Evolutionary conservation across 2,113 vertebrate genomes (phyloP).

Genomic region (Ursus arctos): DNA sequence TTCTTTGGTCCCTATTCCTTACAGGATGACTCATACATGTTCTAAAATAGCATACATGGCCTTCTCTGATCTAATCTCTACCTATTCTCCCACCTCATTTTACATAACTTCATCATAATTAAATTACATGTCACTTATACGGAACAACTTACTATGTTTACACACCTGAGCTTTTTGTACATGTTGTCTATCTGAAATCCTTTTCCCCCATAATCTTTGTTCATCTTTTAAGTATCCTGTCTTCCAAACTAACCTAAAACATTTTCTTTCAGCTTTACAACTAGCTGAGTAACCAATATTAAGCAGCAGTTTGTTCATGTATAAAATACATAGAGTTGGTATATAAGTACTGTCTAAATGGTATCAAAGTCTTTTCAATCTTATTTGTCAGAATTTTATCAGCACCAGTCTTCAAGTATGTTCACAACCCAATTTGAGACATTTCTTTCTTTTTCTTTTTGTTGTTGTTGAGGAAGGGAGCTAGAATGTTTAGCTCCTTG

Average conservation of each 20-base stretch:
- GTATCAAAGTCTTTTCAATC: neutral
- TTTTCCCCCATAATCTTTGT: neutral
- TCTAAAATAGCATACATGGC: neutral
- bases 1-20: neutral
- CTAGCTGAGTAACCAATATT: neutral
- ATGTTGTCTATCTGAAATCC: constrained; percentile 1
- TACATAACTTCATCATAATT: neutral
- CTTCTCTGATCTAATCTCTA: neutral
- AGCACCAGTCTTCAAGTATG: constrained; percentile 39
- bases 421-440: neutral
- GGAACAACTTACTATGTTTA: neutral
- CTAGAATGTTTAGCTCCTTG: constrained; percentile 1
- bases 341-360: neutral
- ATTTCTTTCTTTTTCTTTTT: neutral
- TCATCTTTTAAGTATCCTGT: neutral
- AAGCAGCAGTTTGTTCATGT: neutral
- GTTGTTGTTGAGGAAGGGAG: neutral
- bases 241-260: constrained; percentile 47
- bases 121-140: neutral
- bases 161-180: neutral
- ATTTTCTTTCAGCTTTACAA: constrained; percentile 13
- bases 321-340: neutral
- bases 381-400: constrained; percentile 1
- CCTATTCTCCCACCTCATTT: neutral
- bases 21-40: neutral